Evolutionary conservation across 2,797 vertebrate species (phyloP), one percentile per base, ranked within the genome.

Genomic region (Taeniopygia guttata): DNA sequence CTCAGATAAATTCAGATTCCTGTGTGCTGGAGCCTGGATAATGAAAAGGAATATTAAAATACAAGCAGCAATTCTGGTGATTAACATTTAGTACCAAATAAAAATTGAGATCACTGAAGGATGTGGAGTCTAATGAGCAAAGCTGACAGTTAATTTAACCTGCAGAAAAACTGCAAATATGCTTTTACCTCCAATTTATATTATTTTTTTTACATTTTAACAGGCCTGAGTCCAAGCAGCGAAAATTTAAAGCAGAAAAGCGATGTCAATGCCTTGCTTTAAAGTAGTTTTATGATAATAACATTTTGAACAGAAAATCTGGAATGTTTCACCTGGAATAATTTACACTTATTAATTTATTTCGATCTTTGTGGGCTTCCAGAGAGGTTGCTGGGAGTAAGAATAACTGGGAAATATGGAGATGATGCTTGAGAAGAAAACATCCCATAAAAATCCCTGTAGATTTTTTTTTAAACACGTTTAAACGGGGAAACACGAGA

Each of bases 391-490:
- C 66, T 40, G 83, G 17, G 56, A 48, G 9, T 3, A 3, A 55
- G 29, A 68, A 32, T 3, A 42, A 23, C 34, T 19, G 27, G 34
- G 62, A 54, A 55, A 60, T 4, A 5, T 1, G 3, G 74, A 49
- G 45, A 10, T 5, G 34, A 22, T 5, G 8, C 17, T 36, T 21
- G 26, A 40, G 84, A 29, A 19, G 30, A 42, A 89, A 72, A 23
- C 14, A 13, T 4, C 62, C 45, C 22, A 10, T 22, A 21, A 54
- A 48, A 77, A 43, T 10, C 27, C 36, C 34, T 0, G 5, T 2
- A n/a, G 55, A 6, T 19, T 30, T 21, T 32, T 32, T 13, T 8
- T 7, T 4, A 3, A 66, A 6, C 2, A 0, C 0, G 0, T 46
- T 83, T 79, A 7, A 30, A 77, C 32, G 3, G 17, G 64, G 17